Conservation (phyloP, 2,888 invertebrate genomes). For the Cryptocephalus moraei region DNA sequence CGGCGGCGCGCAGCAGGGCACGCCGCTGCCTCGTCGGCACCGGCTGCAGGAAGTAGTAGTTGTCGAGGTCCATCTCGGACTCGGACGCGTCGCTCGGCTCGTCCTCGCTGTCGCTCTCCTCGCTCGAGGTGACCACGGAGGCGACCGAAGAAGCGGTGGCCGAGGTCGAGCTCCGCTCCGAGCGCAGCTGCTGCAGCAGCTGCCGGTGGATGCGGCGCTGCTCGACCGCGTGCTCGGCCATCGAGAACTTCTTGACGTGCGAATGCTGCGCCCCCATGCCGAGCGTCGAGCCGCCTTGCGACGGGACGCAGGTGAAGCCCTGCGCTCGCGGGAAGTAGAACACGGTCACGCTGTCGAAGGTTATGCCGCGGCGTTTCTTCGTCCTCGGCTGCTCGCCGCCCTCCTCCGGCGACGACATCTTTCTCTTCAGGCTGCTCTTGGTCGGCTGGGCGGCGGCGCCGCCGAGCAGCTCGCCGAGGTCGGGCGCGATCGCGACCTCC, state of each 20-base stretch:
- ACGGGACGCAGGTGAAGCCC: conserved; percentile 86
- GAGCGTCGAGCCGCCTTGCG: conserved; percentile 81
- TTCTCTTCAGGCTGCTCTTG: conserved; percentile 64
- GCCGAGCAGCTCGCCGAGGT: background rate
- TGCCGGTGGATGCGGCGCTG: conserved; percentile 79
- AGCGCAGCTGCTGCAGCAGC: conserved; percentile 59
- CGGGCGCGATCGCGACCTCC: background rate
- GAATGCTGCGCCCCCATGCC: conserved; percentile 78
- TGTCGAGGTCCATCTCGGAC: conserved; percentile 79
- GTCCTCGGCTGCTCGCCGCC: conserved; percentile 42
- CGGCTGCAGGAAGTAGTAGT: conserved; percentile 85
- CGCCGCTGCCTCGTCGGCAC: conserved; percentile 86
- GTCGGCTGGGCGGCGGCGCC: conserved; percentile 19
- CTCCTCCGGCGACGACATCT: conserved; percentile 40
- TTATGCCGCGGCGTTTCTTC: conserved; percentile 70
- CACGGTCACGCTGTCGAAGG: conserved; percentile 86
- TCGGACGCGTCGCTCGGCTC: conserved; percentile 71
- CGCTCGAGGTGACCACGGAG: conserved; percentile 59
- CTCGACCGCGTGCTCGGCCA: conserved; percentile 82
- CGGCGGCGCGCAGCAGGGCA: conserved; percentile 80
- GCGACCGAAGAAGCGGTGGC: conserved; percentile 24
- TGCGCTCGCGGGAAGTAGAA: conserved; percentile 91
- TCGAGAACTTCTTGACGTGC: conserved; percentile 66
- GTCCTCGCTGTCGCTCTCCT: conserved; percentile 78
- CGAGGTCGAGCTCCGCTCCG: conserved; percentile 48